Base-by-base conservation (phyloP, 2,888 invertebrate species). In the Platerodrilus igneus region DNA sequence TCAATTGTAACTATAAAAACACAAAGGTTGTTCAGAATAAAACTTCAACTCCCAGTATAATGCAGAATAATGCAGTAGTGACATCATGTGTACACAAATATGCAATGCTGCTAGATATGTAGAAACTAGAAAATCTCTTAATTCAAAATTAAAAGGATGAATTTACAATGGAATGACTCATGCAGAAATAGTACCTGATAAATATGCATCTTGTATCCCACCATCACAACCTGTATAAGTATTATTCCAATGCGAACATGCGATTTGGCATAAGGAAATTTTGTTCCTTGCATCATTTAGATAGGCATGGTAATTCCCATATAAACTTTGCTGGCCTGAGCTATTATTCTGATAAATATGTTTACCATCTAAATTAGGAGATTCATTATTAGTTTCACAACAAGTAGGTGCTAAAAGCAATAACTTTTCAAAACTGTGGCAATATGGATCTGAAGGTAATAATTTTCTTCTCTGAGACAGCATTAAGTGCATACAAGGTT, bases 271-370 rank as follows among this genome's bases (percentile, higher is more conserved):
- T 5, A 80, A 75, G 15, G 78, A 75, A 35, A 94, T 84, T 62
- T 83, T 83, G 58, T 77, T 79, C 47, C 86, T 76, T 0, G 93
- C 91, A 64, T 90, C 89, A 59, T 83, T 82, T 17, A 95, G 72
- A 68, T 94, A 94, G 1, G 86, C 86, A 68, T 87, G 85, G 65
- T 86, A 86, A 66, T 87, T 87, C 18, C 83, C 83, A 60, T 81
- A 85, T 44, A 88, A 65, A 39, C 82, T 84, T 48, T 84, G 84
- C 73, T 48, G 74, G 17, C 59, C 55, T 3, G 73, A 72, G 47
- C 74, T 73, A 50, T 74, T 71, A 57, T 74, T 75, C 74, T 73
- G 73, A 52, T 74, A 63, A 22, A 59, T 53, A 17, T 54, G 41
- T 19, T 46, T 41, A n/a, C 52, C 59, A 38, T 65, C 60, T 15